Percentiles rank a stretch among this genome's conserved stretches.
Conservation (phyloP, 64 coral and sea anemone genomes). For the Pachyseris speciosa region DNA sequence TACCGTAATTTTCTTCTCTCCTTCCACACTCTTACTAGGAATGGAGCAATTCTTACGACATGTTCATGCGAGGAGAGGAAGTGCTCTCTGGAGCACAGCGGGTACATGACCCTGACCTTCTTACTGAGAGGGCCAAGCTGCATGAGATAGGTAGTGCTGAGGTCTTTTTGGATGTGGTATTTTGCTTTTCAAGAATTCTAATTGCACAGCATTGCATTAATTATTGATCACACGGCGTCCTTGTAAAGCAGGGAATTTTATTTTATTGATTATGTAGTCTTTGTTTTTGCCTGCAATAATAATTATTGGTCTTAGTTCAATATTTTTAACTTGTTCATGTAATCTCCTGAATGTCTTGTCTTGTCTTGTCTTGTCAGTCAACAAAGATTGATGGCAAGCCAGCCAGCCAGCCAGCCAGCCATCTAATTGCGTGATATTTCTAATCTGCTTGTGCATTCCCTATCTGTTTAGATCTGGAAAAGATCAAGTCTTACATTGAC, state of each 20-base stretch:
- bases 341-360: too few species aligned
- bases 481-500: slow-evolving; percentile 97
- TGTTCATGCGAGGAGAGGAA: slow-evolving; percentile 99
- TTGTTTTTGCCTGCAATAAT: too few species aligned
- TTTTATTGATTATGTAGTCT: too few species aligned
- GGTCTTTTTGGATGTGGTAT: neutral
- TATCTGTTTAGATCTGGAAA: slow-evolving; percentile 78
- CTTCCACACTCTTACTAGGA: slow-evolving; percentile 24
- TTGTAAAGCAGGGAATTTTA: too few species aligned
- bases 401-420: too few species aligned
- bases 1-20: neutral
- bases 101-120: slow-evolving; percentile 87
- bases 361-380: too few species aligned
- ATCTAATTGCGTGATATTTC: too few species aligned
- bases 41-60: slow-evolving; percentile 98
- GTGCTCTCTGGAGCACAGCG: slow-evolving; percentile 96
- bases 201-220: neutral
- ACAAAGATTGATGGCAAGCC: too few species aligned
- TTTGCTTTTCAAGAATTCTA: neutral
- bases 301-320: too few species aligned
- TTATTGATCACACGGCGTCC: neutral
- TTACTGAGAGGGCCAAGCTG: slow-evolving; percentile 88
- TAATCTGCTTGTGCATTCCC: neutral
- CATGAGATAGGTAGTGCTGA: slow-evolving; percentile 96
- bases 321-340: too few species aligned